These are phyloP conservation scores for Sinocyclocheilus grahami DNA, from an alignment of 2,113 vertebrate species.

Conservation along the genomic window DNA sequence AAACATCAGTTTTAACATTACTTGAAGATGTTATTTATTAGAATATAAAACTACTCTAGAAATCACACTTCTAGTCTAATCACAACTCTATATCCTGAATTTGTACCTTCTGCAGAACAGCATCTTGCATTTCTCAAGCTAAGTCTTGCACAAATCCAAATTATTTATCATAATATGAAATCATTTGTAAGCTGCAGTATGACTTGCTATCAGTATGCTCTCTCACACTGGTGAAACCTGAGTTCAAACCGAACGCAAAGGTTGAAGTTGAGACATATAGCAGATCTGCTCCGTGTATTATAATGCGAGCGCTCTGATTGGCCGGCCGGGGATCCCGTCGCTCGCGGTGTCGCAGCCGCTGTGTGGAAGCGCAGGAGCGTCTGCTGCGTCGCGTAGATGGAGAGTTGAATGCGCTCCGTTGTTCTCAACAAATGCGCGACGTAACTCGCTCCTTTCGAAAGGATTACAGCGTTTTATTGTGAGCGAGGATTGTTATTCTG, in stretches of 20 bases:
- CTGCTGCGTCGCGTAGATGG: neutral
- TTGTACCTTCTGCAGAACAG: neutral
- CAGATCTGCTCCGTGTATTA: neutral
- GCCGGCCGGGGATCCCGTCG: neutral
- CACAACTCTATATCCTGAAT: neutral
- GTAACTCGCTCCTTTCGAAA: neutral
- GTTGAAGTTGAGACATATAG: too few species aligned
- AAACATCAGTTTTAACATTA: neutral
- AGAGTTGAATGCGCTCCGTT: constrained; percentile 22
- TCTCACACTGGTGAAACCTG: too few species aligned
- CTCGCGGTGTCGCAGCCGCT: neutral
- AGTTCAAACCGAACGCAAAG: too few species aligned
- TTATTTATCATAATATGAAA: neutral
- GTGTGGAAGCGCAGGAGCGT: constrained; percentile 4
- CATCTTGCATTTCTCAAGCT: neutral
- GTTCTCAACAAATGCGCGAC: constrained; percentile 13
- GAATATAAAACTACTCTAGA: neutral
- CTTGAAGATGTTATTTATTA: neutral
- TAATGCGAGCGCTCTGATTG: neutral
- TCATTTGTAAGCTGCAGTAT: neutral
- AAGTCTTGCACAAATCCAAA: neutral
- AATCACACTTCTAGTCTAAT: neutral
- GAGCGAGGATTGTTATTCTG: neutral
- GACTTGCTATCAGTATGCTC: neutral
- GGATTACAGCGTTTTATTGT: neutral